Percentiles rank a stretch among this genome's conserved stretches.
Conservation (phyloP, 2,888 invertebrate genomes). For the Cryptocephalus moraei region DNA sequence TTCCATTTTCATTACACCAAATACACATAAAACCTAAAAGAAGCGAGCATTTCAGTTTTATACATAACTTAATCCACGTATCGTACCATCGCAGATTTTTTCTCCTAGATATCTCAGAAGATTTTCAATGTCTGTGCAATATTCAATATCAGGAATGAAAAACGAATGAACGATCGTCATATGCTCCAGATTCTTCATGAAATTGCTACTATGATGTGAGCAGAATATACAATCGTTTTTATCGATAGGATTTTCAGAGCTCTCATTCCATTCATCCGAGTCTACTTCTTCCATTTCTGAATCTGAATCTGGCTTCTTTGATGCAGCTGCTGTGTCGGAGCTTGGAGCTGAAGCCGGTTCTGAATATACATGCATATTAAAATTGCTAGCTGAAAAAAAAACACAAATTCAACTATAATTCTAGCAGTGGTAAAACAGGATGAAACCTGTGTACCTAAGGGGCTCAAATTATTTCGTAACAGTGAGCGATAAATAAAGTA, state of each 20-base stretch:
- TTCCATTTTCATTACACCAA: constrained; percentile 88
- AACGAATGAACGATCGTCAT: constrained; percentile 91
- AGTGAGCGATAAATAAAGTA: no score
- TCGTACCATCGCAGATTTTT: constrained; percentile 54
- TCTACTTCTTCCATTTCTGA: constrained; percentile 54
- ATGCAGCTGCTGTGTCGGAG: no score
- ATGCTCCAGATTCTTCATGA: constrained; percentile 80
- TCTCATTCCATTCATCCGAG: constrained; percentile 72
- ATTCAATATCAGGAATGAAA: constrained; percentile 92
- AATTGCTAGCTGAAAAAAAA: no score
- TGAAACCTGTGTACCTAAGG: no score
- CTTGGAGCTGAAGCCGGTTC: no score
- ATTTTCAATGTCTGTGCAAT: constrained; percentile 73
- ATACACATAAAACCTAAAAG: constrained; percentile 64
- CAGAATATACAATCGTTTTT: constrained; percentile 86
- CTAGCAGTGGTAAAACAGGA: no score
- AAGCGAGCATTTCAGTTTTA: neutral
- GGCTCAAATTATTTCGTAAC: no score
- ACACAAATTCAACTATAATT: no score
- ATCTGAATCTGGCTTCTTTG: no score
- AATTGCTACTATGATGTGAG: constrained; percentile 58
- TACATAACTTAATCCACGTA: neutral
- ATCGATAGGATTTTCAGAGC: constrained; percentile 61
- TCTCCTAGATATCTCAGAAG: constrained; percentile 78
- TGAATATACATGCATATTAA: no score